phyloP scores from a whole-genome alignment of 2,113 vertebrate species.

The Mungos mungo region DNA sequence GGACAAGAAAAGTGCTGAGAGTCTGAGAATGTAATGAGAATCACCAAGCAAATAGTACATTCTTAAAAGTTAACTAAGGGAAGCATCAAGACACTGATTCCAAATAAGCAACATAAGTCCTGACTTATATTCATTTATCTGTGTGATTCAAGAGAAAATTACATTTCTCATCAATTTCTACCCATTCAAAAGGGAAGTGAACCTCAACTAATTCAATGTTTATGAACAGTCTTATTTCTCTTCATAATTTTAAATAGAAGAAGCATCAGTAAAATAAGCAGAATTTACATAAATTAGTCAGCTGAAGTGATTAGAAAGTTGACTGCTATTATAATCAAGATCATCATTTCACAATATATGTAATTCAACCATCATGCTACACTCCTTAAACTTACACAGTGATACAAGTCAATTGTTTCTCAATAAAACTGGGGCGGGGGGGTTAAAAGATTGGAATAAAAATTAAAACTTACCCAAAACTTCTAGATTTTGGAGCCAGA shows the following conservation, averaged over 20 bases:
- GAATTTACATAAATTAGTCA: constrained; percentile 22
- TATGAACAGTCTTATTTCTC: constrained; percentile 8
- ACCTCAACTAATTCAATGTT: not conserved
- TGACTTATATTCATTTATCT: not conserved
- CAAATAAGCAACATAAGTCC: not conserved
- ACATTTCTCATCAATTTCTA: constrained; percentile 10
- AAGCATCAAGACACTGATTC: not conserved
- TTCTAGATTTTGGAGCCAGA: not conserved
- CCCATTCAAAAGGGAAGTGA: not conserved
- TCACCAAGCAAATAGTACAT: not conserved
- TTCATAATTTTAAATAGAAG: not conserved
- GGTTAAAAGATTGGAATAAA: not conserved
- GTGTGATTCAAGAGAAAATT: not conserved
- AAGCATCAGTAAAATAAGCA: not conserved
- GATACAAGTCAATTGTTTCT: not conserved
- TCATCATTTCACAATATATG: not conserved
- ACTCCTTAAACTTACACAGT: not conserved
- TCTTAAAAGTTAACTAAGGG: not conserved
- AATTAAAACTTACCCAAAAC: not conserved
- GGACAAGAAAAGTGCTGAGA: not conserved
- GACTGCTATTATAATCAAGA: constrained; percentile 13
- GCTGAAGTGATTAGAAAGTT: not conserved
- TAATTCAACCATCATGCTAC: not conserved
- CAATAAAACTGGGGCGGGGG: not conserved
- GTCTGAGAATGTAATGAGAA: not conserved